These are phyloP conservation scores for Meda fulgida DNA, from an alignment of 2,797 vertebrate genomes.

Conservation along the genomic window DNA sequence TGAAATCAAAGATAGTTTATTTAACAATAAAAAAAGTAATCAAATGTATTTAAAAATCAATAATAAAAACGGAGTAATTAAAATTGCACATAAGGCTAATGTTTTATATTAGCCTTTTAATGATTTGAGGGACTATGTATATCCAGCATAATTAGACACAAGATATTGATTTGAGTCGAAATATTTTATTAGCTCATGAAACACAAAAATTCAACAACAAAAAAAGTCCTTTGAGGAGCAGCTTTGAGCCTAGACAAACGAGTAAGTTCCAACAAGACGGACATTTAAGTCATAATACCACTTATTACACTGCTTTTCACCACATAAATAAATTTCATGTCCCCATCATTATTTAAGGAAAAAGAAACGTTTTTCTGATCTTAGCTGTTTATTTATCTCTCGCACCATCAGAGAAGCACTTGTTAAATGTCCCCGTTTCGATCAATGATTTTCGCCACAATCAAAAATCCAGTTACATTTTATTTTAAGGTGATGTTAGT, in stretches of 20 bases:
- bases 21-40: not conserved
- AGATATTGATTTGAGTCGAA: not conserved
- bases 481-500: not conserved
- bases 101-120: no score
- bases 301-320: not conserved
- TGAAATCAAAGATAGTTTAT: not conserved
- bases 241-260: not conserved
- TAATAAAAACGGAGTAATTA: not conserved
- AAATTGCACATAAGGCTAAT: not conserved
- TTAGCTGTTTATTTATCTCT: not conserved
- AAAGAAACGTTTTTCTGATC: not conserved
- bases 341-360: not conserved
- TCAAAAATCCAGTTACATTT: not conserved
- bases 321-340: not conserved
- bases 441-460: not conserved
- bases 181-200: not conserved
- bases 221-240: no score
- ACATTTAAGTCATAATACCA: not conserved
- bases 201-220: not conserved
- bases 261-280: not conserved
- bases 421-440: no score
- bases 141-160: not conserved
- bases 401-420: no score
- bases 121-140: not conserved
- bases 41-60: no score